Conservation (phyloP, 2,797 vertebrate genomes). For the Borostomias antarcticus region DNA sequence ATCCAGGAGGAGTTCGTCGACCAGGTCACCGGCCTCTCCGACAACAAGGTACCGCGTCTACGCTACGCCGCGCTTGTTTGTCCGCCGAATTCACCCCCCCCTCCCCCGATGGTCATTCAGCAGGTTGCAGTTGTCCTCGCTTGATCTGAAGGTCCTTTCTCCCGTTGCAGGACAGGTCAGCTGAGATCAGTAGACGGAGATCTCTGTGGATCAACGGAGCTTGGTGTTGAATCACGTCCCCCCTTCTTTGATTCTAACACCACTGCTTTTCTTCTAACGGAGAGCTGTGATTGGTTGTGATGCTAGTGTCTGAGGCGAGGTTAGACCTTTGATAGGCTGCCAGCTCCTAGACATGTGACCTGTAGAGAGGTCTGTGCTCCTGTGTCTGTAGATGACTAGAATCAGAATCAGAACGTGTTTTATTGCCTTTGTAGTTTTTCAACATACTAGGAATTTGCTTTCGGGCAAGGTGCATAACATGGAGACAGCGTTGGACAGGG, state of each 20-base stretch:
- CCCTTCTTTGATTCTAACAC: too few relatives aligned
- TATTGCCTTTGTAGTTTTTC: too few relatives aligned
- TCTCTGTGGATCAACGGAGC: neutral
- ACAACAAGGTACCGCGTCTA: conserved; percentile 87
- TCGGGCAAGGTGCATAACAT: too few relatives aligned
- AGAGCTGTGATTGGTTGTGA: neutral
- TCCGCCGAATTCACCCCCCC: neutral
- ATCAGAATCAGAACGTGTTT: too few relatives aligned
- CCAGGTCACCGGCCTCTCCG: conserved; percentile 96
- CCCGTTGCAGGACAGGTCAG: neutral
- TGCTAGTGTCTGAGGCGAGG: neutral
- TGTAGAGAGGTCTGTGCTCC: too few relatives aligned
- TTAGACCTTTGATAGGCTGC: neutral
- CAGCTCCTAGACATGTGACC: too few relatives aligned
- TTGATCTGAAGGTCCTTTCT: neutral
- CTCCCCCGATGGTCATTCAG: neutral
- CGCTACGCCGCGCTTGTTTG: neutral
- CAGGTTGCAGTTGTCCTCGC: neutral
- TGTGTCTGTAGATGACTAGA: too few relatives aligned
- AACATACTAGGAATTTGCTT: too few relatives aligned
- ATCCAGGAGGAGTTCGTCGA: conserved; percentile 99
- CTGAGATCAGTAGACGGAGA: neutral
- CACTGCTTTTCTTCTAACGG: neutral
- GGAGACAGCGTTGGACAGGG: too few relatives aligned
- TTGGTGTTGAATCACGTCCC: neutral